A percentile compares a stretch with the other conserved stretches of the same genome.
Conservation (phyloP, 1,140 invertebrate genomes). For the Drosophila pseudoobscura region DNA sequence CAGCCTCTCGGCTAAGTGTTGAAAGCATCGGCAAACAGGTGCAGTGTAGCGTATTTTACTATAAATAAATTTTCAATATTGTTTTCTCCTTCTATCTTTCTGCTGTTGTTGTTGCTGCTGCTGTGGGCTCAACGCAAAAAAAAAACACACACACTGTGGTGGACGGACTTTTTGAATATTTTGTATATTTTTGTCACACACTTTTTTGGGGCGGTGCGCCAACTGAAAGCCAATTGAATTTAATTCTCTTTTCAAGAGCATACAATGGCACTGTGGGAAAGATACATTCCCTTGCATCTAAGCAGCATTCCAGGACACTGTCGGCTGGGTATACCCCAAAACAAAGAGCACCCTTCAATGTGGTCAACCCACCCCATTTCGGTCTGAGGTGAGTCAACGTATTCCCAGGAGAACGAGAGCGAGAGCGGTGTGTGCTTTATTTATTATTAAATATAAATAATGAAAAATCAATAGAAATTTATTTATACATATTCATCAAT, state of each 20-base stretch:
- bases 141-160: too few species aligned
- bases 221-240: constrained; percentile 46
- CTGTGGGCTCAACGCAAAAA: not conserved
- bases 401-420: constrained; percentile 13
- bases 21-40: constrained; percentile 50
- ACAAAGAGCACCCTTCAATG: constrained; percentile 19
- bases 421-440: constrained; percentile 22
- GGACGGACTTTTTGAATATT: constrained; percentile 15
- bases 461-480: constrained; percentile 65
- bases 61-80: constrained; percentile 78
- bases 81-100: constrained; percentile 11
- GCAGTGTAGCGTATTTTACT: constrained; percentile 73
- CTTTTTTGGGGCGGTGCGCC: constrained; percentile 4
- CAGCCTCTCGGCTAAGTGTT: constrained; percentile 1
- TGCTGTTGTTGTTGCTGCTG: not conserved
- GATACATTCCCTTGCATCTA: too few species aligned
- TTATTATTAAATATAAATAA: constrained; percentile 65
- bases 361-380: constrained; percentile 36
- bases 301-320: too few species aligned
- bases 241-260: constrained; percentile 24
- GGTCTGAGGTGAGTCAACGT: constrained; percentile 40
- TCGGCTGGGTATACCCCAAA: too few species aligned
- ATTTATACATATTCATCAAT: constrained; percentile 63
- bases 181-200: constrained; percentile 24
- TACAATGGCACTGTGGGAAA: too few species aligned